Evolutionary conservation across 2,113 vertebrate species (phyloP).

Genomic region (Phalacrocorax brasilianus): DNA sequence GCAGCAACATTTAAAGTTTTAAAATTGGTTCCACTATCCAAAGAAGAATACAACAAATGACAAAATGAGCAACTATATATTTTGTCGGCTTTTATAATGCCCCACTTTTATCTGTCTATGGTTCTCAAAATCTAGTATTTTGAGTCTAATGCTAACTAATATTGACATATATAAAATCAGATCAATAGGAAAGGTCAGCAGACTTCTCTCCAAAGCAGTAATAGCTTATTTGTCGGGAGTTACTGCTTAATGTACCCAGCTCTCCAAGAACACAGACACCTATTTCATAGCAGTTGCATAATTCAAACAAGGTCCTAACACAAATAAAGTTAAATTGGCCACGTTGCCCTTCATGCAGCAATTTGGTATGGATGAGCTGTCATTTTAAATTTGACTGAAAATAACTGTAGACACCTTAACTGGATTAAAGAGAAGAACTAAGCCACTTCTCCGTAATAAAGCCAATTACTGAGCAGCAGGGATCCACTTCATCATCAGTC

Average conservation of each 20-base stretch:
- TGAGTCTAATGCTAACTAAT: background rate
- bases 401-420: conserved; percentile 69
- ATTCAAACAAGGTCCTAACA: background rate
- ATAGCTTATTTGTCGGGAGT: background rate
- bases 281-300: background rate
- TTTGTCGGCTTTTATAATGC: background rate
- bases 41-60: background rate
- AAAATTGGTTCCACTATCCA: background rate
- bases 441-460: conserved; percentile 52
- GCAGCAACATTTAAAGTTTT: background rate
- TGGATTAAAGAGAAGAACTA: conserved; percentile 58
- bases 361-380: conserved; percentile 45
- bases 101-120: background rate
- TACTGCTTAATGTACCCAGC: background rate
- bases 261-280: background rate
- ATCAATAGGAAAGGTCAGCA: background rate
- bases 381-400: conserved; percentile 66
- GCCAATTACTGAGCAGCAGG: conserved; percentile 66
- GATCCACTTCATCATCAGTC: conserved; percentile 48
- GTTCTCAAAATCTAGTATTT: background rate
- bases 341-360: conserved; percentile 1
- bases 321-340: conserved; percentile 39
- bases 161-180: background rate
- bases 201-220: background rate
- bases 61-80: background rate